Conservation (phyloP, 2,888 invertebrate species). For the Spisula subtruncata region DNA sequence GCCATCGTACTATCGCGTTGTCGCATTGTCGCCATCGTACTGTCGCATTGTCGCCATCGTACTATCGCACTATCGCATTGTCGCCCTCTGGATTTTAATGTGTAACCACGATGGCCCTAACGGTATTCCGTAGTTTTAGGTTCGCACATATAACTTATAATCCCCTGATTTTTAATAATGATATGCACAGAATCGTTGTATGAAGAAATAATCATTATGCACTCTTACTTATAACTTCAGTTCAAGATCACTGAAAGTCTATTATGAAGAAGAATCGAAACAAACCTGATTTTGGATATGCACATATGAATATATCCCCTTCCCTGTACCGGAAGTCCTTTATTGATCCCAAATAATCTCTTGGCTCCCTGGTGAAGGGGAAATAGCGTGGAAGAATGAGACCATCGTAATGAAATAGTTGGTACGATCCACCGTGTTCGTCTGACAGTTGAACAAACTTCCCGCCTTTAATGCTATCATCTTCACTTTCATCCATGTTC, state of each 20-base stretch:
- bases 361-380: conserved; percentile 3
- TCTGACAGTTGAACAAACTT: not conserved
- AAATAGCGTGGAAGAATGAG: conserved; percentile 11
- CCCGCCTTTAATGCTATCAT: conserved; percentile 9
- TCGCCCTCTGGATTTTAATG: too few species aligned
- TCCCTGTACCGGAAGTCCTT: conserved; percentile 18
- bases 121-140: too few species aligned
- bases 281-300: conserved; percentile 41
- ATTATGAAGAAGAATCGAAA: not conserved
- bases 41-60: too few species aligned
- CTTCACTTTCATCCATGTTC: not conserved
- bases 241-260: not conserved
- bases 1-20: too few species aligned
- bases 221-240: too few species aligned
- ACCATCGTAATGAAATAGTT: not conserved
- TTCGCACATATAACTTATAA: too few species aligned
- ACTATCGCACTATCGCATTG: too few species aligned
- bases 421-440: not conserved
- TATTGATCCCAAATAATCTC: not conserved
- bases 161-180: too few species aligned
- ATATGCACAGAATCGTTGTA: too few species aligned
- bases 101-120: too few species aligned
- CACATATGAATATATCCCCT: conserved; percentile 28
- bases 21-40: too few species aligned
- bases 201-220: too few species aligned